Evolutionary conservation across 2,113 vertebrate genomes (phyloP).

Genomic region (Pygoscelis antarcticus): DNA sequence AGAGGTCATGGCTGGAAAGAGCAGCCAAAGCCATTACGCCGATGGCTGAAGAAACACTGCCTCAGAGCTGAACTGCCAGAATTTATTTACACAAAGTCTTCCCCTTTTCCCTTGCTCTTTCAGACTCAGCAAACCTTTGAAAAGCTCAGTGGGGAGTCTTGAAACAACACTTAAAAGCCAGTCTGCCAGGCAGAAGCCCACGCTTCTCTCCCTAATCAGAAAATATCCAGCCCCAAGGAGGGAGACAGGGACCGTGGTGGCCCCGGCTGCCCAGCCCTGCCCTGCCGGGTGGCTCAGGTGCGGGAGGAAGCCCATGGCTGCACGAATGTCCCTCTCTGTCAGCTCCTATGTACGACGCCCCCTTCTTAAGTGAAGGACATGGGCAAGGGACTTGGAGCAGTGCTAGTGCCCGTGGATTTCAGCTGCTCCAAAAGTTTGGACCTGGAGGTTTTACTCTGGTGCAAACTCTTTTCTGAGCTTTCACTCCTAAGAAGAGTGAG

Average conservation of each 20-base stretch:
- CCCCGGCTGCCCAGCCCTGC: not conserved
- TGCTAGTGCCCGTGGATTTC: accelerated
- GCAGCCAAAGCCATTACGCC: not conserved
- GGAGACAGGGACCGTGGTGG: accelerated
- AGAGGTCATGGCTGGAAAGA: not conserved
- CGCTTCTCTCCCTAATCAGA: not conserved
- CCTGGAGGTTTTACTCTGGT: not conserved
- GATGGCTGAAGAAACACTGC: not conserved
- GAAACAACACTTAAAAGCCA: not conserved
- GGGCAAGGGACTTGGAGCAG: not conserved
- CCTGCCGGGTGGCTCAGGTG: accelerated
- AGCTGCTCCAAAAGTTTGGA: not conserved
- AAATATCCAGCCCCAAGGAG: not conserved
- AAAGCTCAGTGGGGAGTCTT: not conserved
- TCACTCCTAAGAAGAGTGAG: not conserved
- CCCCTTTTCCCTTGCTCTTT: not conserved
- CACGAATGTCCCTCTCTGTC: not conserved
- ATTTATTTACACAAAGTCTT: not conserved
- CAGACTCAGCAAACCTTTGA: accelerated
- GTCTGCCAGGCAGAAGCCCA: not conserved
- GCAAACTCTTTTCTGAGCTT: not conserved
- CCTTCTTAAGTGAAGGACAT: accelerated
- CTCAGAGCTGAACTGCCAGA: not conserved
- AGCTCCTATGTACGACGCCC: not conserved
- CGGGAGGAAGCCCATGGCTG: no score